These are phyloP conservation scores for Drosophila ficusphila DNA, from an alignment of 1,140 invertebrate genomes.

Conservation along the genomic window DNA sequence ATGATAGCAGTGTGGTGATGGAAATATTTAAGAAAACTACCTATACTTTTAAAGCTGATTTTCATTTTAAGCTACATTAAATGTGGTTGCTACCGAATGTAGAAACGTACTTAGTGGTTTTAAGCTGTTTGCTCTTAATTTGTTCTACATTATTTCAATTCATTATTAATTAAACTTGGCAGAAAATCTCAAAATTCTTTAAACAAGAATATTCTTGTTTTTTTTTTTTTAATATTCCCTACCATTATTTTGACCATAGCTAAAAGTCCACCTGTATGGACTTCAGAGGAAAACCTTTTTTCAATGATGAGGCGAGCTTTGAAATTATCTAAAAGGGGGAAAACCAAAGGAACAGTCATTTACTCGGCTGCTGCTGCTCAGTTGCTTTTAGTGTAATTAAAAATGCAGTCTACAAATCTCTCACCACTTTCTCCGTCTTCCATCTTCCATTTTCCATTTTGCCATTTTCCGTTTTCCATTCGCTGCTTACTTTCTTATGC, in stretches of 20 bases:
- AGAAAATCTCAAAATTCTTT: too few species aligned
- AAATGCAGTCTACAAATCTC: constrained; percentile 63
- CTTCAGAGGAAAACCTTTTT: constrained; percentile 3
- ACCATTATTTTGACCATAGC: neutral
- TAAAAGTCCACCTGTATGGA: neutral
- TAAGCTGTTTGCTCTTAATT: too few species aligned
- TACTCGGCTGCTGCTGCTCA: constrained; percentile 34
- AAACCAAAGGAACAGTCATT: constrained; percentile 37
- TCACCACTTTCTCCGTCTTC: constrained; percentile 32
- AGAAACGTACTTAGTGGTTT: too few species aligned
- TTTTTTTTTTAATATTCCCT: neutral
- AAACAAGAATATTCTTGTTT: neutral
- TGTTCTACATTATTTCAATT: too few species aligned
- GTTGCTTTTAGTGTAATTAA: constrained; percentile 75
- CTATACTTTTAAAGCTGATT: neutral
- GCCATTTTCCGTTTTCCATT: constrained; percentile 17
- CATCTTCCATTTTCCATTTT: constrained; percentile 12
- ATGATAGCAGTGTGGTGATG: neutral
- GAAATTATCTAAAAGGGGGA: constrained; percentile 21
- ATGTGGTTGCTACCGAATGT: too few species aligned
- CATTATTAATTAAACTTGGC: too few species aligned
- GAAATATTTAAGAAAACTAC: neutral
- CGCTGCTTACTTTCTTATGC: constrained; percentile 52
- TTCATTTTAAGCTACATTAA: too few species aligned
- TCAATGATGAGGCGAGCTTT: constrained; percentile 14